These are phyloP conservation scores for Pelusios castaneus DNA, from an alignment of 2,113 vertebrate species.

Conservation along the genomic window DNA sequence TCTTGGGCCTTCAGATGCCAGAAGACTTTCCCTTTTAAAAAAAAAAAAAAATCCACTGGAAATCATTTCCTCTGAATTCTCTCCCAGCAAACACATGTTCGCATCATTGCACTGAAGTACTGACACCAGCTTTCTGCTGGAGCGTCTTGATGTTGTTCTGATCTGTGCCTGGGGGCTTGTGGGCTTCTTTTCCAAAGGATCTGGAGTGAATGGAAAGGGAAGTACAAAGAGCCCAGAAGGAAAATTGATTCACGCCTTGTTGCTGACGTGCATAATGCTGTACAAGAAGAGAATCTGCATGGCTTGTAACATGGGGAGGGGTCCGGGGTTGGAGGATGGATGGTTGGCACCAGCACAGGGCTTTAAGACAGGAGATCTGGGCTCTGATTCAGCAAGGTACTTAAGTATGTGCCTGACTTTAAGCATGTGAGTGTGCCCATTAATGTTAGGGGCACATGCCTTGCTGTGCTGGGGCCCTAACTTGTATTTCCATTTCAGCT, in stretches of 20 bases:
- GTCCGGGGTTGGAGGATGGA: neutral
- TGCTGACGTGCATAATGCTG: neutral
- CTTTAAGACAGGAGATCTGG: neutral
- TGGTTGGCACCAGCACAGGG: neutral
- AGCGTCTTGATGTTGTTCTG: neutral
- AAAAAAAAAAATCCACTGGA: neutral
- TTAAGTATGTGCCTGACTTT: neutral
- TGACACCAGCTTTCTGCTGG: neutral
- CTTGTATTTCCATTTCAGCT: neutral
- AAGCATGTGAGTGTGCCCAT: neutral
- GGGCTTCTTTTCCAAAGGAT: neutral
- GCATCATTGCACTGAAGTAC: neutral
- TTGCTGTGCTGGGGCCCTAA: neutral
- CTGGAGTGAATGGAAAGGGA: constrained; percentile 3
- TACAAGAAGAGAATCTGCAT: neutral
- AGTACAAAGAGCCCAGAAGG: constrained; percentile 2
- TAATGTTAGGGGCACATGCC: neutral
- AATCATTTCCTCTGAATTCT: neutral
- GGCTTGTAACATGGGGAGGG: neutral
- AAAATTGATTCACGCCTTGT: neutral
- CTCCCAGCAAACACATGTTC: neutral
- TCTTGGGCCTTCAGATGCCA: neutral
- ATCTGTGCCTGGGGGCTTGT: neutral
- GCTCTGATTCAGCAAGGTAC: neutral
- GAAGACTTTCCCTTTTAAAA: neutral